These are phyloP conservation scores for Tetramorium bicarinatum DNA, from an alignment of 2,888 invertebrate species.

Conservation along the genomic window DNA sequence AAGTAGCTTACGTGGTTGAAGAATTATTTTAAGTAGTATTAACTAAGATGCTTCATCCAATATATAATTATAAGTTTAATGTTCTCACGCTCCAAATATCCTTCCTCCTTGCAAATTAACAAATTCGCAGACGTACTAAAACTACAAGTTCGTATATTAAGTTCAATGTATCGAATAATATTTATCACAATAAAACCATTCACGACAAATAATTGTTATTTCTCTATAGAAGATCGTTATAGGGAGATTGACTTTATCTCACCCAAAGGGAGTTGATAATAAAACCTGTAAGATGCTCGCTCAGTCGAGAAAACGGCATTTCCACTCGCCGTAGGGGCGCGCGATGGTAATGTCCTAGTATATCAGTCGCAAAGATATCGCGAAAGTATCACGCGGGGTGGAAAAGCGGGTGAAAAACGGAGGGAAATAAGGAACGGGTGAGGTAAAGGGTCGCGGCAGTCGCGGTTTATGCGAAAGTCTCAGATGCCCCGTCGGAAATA, in stretches of 20 bases:
- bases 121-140: neutral
- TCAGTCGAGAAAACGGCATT: conserved; percentile 22
- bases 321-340: conserved; percentile 4
- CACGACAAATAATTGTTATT: neutral
- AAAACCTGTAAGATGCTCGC: neutral
- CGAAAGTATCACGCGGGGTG: neutral
- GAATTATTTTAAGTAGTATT: neutral
- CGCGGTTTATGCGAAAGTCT: conserved; percentile 69
- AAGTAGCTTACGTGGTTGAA: neutral
- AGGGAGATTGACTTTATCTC: neutral
- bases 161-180: neutral
- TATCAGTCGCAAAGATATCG: conserved; percentile 27
- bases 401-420: conserved; percentile 40
- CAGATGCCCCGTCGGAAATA: conserved; percentile 71
- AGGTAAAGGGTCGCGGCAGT: conserved; percentile 41
- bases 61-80: neutral
- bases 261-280: conserved; percentile 12
- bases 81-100: neutral
- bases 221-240: neutral
- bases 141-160: neutral
- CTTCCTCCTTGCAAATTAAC: neutral
- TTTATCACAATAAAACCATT: neutral
- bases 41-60: neutral
- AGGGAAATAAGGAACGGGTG: conserved; percentile 32
- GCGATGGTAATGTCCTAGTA: conserved; percentile 24